Evolutionary conservation across 2,888 invertebrate genomes (phyloP).

Genomic region (Caenorhabditis parvicauda): DNA sequence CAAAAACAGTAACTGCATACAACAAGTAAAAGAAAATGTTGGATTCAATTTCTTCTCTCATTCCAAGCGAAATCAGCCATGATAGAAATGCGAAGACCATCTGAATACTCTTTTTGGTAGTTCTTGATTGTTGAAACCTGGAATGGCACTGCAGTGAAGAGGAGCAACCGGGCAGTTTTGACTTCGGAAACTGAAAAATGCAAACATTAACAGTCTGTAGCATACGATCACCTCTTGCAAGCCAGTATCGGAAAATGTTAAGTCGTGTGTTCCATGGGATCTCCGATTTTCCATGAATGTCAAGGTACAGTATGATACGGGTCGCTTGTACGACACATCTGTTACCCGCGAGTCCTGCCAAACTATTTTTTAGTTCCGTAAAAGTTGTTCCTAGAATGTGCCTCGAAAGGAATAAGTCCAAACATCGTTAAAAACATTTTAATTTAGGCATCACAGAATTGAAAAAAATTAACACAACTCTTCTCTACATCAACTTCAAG

Average conservation of each 20-base stretch:
- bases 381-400: too few species aligned
- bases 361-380: too few species aligned
- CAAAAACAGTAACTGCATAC: conserved; percentile 10
- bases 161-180: conserved; percentile 13
- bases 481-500: too few species aligned
- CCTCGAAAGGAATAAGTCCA: too few species aligned
- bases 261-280: conserved; percentile 11
- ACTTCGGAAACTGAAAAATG: conserved; percentile 7
- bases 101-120: not conserved
- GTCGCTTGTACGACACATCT: conserved; percentile 33
- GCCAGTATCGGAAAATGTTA: not conserved
- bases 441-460: too few species aligned
- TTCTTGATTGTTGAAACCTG: conserved; percentile 3
- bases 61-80: conserved; percentile 3
- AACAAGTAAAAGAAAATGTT: conserved; percentile 9
- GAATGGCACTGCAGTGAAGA: conserved; percentile 23
- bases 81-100: conserved; percentile 20
- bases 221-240: too few species aligned
- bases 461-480: too few species aligned
- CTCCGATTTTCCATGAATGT: conserved; percentile 20
- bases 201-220: too few species aligned
- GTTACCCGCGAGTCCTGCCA: conserved; percentile 25
- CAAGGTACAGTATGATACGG: conserved; percentile 29
- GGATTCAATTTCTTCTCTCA: conserved; percentile 7
- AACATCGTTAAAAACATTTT: too few species aligned